Percentiles rank a stretch among this genome's conserved stretches.
phyloP scores from a whole-genome alignment of 2,797 vertebrate species.

The Tapirus indicus region DNA sequence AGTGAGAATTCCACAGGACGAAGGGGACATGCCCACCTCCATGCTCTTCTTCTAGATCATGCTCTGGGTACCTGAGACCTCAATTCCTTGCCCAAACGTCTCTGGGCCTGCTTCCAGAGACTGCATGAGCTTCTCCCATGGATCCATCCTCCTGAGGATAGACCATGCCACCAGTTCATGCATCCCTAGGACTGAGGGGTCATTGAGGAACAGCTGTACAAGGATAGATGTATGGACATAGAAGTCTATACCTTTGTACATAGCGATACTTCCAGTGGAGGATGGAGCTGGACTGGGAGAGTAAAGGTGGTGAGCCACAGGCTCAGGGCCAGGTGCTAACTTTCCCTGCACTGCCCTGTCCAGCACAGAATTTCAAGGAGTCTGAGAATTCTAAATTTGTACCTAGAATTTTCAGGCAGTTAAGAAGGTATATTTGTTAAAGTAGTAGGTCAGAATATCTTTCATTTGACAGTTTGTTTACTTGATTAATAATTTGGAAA shows the following conservation, averaged over 20 bases:
- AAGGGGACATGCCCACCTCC: not conserved
- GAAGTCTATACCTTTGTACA: not conserved
- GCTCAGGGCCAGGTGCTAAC: not conserved
- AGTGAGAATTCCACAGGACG: not conserved
- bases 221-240: too few species aligned
- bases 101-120: not conserved
- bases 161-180: too few species aligned
- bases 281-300: not conserved
- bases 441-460: not conserved
- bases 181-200: not conserved
- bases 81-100: not conserved
- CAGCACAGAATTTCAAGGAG: not conserved
- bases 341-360: not conserved
- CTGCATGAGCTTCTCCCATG: not conserved
- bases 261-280: not conserved
- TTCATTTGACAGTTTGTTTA: not conserved
- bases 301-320: too few species aligned
- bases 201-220: not conserved
- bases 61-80: too few species aligned
- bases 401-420: not conserved
- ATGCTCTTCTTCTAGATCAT: not conserved
- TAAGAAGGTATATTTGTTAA: not conserved
- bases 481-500: not conserved
- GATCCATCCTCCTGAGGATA: not conserved
- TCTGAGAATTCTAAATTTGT: too few species aligned